These are phyloP conservation scores for Vimba vimba DNA, from an alignment of 2,113 vertebrate genomes.

Conservation along the genomic window DNA sequence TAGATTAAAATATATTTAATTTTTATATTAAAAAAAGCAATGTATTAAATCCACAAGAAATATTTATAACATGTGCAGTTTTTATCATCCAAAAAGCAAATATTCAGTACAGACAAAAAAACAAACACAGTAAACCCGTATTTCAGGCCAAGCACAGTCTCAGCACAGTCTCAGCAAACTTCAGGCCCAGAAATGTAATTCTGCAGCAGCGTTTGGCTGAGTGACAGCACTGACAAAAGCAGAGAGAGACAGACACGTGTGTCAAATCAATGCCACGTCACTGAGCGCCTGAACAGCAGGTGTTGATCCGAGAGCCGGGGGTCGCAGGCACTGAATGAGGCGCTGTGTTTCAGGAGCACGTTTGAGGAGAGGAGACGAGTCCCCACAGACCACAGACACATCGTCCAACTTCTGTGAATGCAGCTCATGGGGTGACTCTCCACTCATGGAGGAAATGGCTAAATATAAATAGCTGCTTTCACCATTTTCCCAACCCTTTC, in stretches of 20 bases:
- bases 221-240: not conserved
- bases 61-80: no score
- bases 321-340: not conserved
- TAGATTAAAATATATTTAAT: not conserved
- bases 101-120: not conserved
- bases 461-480: slow-evolving; percentile 39
- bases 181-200: not conserved
- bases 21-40: not conserved
- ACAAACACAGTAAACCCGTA: not conserved
- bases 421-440: slow-evolving; percentile 37
- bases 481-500: not conserved
- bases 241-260: slow-evolving; percentile 40
- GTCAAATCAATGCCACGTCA: slow-evolving; percentile 51
- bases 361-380: not conserved
- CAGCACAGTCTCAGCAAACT: not conserved
- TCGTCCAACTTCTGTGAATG: slow-evolving; percentile 30
- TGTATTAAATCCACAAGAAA: not conserved
- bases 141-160: slow-evolving; percentile 15
- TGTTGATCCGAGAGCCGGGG: slow-evolving; percentile 12
- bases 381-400: not conserved
- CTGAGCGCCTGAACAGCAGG: slow-evolving; percentile 46
- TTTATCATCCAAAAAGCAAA: not conserved
- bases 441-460: slow-evolving; percentile 33
- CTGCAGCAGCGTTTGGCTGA: not conserved
- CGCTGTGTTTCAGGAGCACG: slow-evolving; percentile 8